These are phyloP conservation scores for Cuniculus paca DNA, from an alignment of 2,797 vertebrate genomes.

Conservation along the genomic window DNA sequence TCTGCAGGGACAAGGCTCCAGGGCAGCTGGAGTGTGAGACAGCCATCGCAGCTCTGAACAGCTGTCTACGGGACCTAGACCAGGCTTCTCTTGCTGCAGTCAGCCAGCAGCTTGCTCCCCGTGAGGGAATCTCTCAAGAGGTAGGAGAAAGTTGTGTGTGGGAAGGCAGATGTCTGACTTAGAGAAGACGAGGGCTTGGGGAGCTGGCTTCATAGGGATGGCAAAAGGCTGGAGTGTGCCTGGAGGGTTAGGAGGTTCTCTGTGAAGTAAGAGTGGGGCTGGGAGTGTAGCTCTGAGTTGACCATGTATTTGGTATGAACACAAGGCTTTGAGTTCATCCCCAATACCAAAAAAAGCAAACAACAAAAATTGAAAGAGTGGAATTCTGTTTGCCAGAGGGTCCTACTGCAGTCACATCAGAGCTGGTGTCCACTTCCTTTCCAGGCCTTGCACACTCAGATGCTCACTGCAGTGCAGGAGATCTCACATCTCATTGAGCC, in stretches of 20 bases:
- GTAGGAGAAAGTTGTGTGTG: constrained; percentile 87
- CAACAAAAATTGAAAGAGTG: not conserved
- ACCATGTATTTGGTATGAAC: not conserved
- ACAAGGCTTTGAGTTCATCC: not conserved
- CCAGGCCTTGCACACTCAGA: constrained; percentile 97
- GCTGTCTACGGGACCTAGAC: constrained; percentile 96
- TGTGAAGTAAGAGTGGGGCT: not conserved
- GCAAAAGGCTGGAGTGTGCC: not conserved
- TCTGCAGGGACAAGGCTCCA: constrained; percentile 96
- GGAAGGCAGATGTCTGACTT: not conserved
- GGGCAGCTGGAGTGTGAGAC: constrained; percentile 98
- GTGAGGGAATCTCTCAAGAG: constrained; percentile 99
- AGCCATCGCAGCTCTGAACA: constrained; percentile 95
- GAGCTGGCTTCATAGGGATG: not conserved
- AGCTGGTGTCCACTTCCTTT: not conserved
- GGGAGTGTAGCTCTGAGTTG: not conserved
- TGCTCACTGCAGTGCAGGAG: constrained; percentile 97
- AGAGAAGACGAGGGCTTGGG: not conserved
- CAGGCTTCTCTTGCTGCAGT: constrained; percentile 98
- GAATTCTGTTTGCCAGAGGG: not conserved
- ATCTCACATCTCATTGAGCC: constrained; percentile 98
- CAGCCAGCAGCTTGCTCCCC: constrained; percentile 96
- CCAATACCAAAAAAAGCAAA: too few relatives aligned
- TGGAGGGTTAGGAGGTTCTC: not conserved
- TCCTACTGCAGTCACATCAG: not conserved